Conservation (phyloP, 2,113 vertebrate species). For the Hipposideros armiger region DNA sequence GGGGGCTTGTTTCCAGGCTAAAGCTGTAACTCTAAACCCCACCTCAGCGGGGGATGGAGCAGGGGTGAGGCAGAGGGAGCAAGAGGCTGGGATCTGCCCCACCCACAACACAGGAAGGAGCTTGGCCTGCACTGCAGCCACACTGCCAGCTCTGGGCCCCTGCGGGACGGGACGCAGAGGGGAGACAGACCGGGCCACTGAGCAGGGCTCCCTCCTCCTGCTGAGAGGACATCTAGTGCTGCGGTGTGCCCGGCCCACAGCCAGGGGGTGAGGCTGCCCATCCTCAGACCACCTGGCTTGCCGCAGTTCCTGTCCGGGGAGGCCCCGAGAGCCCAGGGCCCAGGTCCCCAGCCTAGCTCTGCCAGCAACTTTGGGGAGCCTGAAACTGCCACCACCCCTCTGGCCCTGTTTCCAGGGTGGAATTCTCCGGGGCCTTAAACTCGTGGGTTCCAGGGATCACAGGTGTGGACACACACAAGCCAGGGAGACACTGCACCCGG, state of each 20-base stretch:
- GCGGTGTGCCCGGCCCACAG: rapidly evolving
- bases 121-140: not conserved
- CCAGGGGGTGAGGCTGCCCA: not conserved
- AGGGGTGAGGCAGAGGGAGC: too few species aligned
- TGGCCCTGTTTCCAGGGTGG: not conserved
- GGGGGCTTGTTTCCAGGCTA: too few species aligned
- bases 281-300: not conserved
- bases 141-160: not conserved
- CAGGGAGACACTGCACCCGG: not conserved
- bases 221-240: rapidly evolving
- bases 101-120: rapidly evolving
- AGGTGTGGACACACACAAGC: too few species aligned
- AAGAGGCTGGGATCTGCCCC: too few species aligned
- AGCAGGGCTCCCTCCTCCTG: too few species aligned
- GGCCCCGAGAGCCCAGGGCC: not conserved
- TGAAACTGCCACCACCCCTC: not conserved
- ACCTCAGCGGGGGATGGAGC: not conserved
- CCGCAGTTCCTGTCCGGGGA: rapidly evolving
- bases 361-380: not conserved
- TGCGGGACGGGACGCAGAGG: not conserved
- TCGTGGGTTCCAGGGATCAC: not conserved
- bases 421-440: not conserved
- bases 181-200: not conserved
- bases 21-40: not conserved
- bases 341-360: not conserved